Evolutionary conservation across 2,113 vertebrate species (phyloP), one percentile per base, ranked within the genome.

Genomic region (Corythaixoides concolor): DNA sequence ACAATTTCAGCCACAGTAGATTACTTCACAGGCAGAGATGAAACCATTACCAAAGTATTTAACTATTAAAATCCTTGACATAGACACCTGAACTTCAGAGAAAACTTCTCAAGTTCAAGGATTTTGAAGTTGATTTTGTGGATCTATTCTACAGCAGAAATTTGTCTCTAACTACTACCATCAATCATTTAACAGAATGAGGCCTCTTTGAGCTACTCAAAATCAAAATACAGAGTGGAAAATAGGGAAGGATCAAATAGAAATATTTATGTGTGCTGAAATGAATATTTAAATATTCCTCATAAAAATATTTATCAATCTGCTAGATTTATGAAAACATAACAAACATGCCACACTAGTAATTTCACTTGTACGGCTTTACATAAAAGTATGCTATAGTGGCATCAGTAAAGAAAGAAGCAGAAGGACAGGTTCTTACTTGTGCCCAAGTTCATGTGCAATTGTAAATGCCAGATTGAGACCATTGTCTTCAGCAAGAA

Each of bases 401-500:
- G 35, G 52, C 24, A 45, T 6, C 35, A 72, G 66, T 17, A 76
- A 74, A 85, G 74, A 70, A 63, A 76, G 67, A 80, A 85, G 45
- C 17, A 47, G 23, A 69, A 75, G 41, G 27, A 64, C 35, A 70
- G 78, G 50, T 43, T 97, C 99, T 97, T 99, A 99, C 99, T 99
- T 99, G 99, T 99, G 99, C 83, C 99, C 99, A 62, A 99, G 98
- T 94, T 99, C 99, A 17, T 99, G 99, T n/a, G 99, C 99, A 77
- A 99, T 99, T 96, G 99, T 99, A 95, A 99, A 99, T 62, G 99
- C 99, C 98, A 99, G 85, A 94, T 99, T 99, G 89, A 99, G 99
- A 56, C 99, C 99, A 6, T 99, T 99, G 98, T 99, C 99, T 96
- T 99, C 99, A 8, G 99, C 99, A 79, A 99, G 97, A 77, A 99